Evolutionary conservation across 2,888 invertebrate species (phyloP).

Genomic region (Spisula subtruncata): DNA sequence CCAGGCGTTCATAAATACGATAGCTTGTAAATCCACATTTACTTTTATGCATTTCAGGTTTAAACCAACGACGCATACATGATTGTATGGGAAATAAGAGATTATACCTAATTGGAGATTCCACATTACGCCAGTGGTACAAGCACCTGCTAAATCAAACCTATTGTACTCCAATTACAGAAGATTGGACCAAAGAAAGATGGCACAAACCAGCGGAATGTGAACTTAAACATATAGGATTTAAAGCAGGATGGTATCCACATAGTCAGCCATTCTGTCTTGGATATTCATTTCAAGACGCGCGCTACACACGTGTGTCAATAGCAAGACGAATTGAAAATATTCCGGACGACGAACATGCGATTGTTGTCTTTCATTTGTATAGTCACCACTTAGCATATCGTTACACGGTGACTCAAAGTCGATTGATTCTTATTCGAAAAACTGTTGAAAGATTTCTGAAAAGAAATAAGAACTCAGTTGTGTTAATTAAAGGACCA

Average conservation of each 20-base stretch:
- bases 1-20: no score
- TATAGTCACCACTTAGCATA: slow-evolving; percentile 35
- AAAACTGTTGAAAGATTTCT: slow-evolving; percentile 32
- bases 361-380: slow-evolving; percentile 39
- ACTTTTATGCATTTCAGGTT: no score
- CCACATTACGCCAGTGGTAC: no score
- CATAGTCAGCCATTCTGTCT: slow-evolving; percentile 45
- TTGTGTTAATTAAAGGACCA: slow-evolving; percentile 32
- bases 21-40: no score
- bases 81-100: no score
- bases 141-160: no score
- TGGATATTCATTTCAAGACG: background rate
- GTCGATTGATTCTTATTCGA: slow-evolving; percentile 22
- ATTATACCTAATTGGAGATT: no score
- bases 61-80: no score
- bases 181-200: slow-evolving; percentile 2
- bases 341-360: slow-evolving; percentile 13
- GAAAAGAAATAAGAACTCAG: slow-evolving; percentile 20
- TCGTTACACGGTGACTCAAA: slow-evolving; percentile 33
- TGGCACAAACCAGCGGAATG: slow-evolving; percentile 39
- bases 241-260: slow-evolving; percentile 25
- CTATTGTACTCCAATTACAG: no score
- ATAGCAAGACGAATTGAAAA: slow-evolving; percentile 14
- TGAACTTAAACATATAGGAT: background rate
- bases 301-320: background rate